Conservation (phyloP, 2,797 vertebrate species). For the Phalanger gymnotis region DNA sequence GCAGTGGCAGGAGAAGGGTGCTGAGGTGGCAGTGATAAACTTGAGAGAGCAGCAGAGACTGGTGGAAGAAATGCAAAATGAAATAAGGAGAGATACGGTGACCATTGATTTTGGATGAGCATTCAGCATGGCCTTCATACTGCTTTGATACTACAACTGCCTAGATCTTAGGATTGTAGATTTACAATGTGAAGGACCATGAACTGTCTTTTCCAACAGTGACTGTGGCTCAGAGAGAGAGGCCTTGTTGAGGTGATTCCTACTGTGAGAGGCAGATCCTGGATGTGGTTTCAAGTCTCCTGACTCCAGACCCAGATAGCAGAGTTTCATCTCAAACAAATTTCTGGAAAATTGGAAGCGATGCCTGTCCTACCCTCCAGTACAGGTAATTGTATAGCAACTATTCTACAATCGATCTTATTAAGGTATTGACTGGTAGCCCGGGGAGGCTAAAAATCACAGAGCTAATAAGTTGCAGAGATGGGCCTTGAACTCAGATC, state of each 20-base stretch:
- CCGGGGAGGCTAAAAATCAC: background rate
- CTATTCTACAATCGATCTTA: background rate
- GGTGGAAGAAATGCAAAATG: background rate
- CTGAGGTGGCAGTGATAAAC: constrained; percentile 65
- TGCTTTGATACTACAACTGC: background rate
- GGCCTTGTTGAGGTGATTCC: rapidly evolving
- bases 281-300: background rate
- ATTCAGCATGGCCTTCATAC: background rate
- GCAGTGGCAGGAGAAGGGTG: background rate
- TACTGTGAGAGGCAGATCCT: background rate
- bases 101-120: background rate
- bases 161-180: background rate
- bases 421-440: rapidly evolving
- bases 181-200: background rate
- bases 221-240: background rate
- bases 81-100: background rate
- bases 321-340: background rate
- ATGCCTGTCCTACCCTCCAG: background rate
- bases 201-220: background rate
- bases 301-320: background rate
- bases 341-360: background rate
- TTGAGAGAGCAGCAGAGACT: background rate
- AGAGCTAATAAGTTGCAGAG: background rate
- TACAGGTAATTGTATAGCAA: background rate
- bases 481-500: background rate